Conservation (phyloP, 1,140 invertebrate genomes). For the Trialeurodes vaporariorum region DNA sequence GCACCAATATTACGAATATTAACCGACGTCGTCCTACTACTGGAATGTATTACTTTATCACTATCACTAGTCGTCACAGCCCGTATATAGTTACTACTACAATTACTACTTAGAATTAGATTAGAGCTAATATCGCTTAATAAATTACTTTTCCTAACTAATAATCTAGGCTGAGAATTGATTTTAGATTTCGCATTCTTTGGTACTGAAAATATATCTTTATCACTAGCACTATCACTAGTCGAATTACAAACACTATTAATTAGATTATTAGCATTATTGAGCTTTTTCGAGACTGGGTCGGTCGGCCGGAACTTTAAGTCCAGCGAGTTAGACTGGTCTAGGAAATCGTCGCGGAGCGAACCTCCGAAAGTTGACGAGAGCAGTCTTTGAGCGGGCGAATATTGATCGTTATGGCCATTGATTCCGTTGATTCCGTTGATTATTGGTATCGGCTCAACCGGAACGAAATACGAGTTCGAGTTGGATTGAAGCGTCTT, state of each 20-base stretch:
- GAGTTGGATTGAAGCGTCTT: conserved; percentile 18
- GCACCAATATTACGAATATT: conserved; percentile 15
- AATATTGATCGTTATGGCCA: conserved; percentile 7
- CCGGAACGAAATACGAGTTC: conserved; percentile 23
- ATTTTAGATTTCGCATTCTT: not conserved
- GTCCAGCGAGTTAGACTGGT: not conserved
- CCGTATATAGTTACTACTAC: not conserved
- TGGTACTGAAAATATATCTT: not conserved
- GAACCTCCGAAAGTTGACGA: conserved; percentile 5
- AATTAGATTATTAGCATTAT: not conserved
- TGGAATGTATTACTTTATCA: conserved; percentile 1
- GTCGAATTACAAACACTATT: not conserved
- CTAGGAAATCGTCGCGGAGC: not conserved
- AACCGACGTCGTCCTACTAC: not conserved
- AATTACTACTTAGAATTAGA: not conserved
- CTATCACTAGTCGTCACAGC: not conserved
- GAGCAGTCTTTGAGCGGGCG: conserved; percentile 10
- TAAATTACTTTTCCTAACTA: not conserved
- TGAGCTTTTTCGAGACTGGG: conserved; percentile 16
- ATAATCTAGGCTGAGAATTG: not conserved
- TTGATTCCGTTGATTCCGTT: conserved; percentile 6
- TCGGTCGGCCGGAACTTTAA: conserved; percentile 13
- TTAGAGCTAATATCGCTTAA: not conserved
- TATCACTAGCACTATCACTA: not conserved
- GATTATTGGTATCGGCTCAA: conserved; percentile 19